A percentile compares a stretch with the other conserved stretches of the same genome.
Evolutionary conservation across 2,888 invertebrate genomes (phyloP).

Genomic region (Sabatieria punctata): DNA sequence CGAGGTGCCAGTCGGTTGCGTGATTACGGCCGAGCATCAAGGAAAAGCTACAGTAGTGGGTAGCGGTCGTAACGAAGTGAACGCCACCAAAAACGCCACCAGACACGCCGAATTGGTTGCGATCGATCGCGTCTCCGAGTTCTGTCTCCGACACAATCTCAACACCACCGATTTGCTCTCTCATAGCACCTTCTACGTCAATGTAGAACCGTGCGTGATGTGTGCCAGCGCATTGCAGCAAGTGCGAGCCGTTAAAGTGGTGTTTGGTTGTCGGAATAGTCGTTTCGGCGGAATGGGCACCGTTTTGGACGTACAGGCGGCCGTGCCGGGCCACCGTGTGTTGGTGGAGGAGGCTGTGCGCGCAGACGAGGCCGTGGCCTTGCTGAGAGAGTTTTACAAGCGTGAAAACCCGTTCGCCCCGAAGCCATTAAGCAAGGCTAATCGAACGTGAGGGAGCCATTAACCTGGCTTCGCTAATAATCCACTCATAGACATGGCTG

Average conservation of each 20-base stretch:
- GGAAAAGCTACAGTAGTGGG: slow-evolving; percentile 58
- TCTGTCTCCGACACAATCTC: too few relatives aligned
- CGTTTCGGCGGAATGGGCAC: slow-evolving; percentile 82
- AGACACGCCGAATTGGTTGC: slow-evolving; percentile 84
- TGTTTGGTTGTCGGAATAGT: slow-evolving; percentile 81
- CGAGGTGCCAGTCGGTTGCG: slow-evolving; percentile 91
- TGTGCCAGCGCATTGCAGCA: slow-evolving; percentile 45
- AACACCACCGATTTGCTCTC: too few relatives aligned
- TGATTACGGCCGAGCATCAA: too few relatives aligned
- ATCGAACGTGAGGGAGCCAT: too few relatives aligned
- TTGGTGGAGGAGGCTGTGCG: background rate
- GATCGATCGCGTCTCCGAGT: slow-evolving; percentile 65
- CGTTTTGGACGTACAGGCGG: slow-evolving; percentile 42
- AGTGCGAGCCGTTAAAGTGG: slow-evolving; percentile 37
- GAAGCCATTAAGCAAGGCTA: too few relatives aligned
- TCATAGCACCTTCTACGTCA: too few relatives aligned
- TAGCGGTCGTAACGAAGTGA: slow-evolving; percentile 69
- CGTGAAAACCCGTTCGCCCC: slow-evolving; percentile 55
- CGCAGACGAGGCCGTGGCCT: slow-evolving; percentile 49
- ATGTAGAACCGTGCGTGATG: slow-evolving; percentile 95
- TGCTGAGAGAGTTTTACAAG: slow-evolving; percentile 81
- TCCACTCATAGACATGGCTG: too few relatives aligned
- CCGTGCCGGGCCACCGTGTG: background rate
- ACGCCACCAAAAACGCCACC: slow-evolving; percentile 80
- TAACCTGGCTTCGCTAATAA: too few relatives aligned